Evolutionary conservation across 1,140 invertebrate species (phyloP), one percentile per base, ranked within the genome.

Genomic region (Dreissena rostriformis): DNA sequence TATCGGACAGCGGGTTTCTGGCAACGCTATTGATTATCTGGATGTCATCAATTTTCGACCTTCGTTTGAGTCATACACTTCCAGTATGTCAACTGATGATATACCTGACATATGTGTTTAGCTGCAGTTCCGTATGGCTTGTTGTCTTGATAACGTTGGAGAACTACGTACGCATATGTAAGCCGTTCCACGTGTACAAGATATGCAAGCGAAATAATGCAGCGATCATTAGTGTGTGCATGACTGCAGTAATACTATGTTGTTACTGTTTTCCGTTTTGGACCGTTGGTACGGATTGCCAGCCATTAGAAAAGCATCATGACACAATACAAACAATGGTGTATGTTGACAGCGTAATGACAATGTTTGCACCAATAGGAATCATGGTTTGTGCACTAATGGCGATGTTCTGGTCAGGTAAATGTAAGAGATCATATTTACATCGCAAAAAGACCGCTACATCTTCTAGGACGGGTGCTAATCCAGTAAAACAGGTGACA

Each of bases 401-500:
- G 6, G 63, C 80, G 14, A 84, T 79, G 6, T 72, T 70, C 11
- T 67, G 55, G 0, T 75, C 53, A 22, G 26, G 81, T 12, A 29
- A 76, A 22, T 24, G 81, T 12, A 29, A 76, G 22, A 22, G 75
- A 39, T 67, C 65, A 51, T 66, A 78, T 63, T 15, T 26, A 70
- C 67, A 78, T 66, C 73, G 81, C 17, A 55, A 81, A 83, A 53
- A 67, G 55, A 29, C 82, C 22, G 76, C 67, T 82, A 57, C 70
- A 73, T 39, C 71, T 70, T 55, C 19, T 55, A n/a, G 52, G 57
- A 76, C 39, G 28, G 49, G 39, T 1, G 49, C 15, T 17, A 75
- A 72, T 29, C 95, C 95, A n/a, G 95, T 96, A 87, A 93, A 94
- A 11, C 96, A 96, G 90, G 95, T 97, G 17, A 97, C 97, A 2